Base-by-base conservation (phyloP, 1,140 invertebrate genomes). In the Phymorhynchus buccinoides region DNA sequence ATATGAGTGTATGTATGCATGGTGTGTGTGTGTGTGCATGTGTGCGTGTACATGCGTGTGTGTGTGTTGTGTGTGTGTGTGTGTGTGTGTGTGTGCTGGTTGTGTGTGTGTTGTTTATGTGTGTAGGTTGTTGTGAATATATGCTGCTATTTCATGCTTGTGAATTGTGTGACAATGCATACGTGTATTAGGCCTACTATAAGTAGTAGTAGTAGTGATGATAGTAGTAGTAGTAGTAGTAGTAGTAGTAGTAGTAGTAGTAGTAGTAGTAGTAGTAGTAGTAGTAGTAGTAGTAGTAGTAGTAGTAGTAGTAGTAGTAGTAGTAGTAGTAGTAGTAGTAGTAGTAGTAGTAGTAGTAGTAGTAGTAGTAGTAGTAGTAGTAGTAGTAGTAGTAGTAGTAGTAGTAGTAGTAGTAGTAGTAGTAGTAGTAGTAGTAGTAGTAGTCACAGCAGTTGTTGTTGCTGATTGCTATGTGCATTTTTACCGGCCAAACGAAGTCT, bases 371-470 rank as follows among this genome's bases (percentile, higher is more conserved):
- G 56, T 66, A n/a, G 56, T 18, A 66, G 56, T 66, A 66, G 56
- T 83, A 83, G 56, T 80, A 39, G 62, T 77, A 83, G 56, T 80
- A 83, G 56, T 79, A 83, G 56, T 83, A 80, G 56, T 79, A 83
- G 62, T 80, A 83, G 62, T 80, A 83, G 62, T 80, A 83, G 56
- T 80, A 30, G 56, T 83, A 80, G 82, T 80, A 79, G 68, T 79
- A 79, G 56, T 83, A 83, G 62, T 83, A 79, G 62, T 77, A 39
- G 62, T 80, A 83, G 62, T 80, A 80, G 56, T 80, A 83, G n/a
- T n/a, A n/a, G n/a, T n/a, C n/a, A n/a, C n/a, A n/a, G n/a, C n/a
- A n/a, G n/a, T n/a, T n/a, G n/a, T n/a, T n/a, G n/a, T n/a, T n/a
- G n/a, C n/a, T n/a, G n/a, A n/a, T n/a, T n/a, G n/a, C n/a, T n/a